Evolutionary conservation across 1,140 invertebrate species (phyloP), one percentile per base, ranked within the genome.

Genomic region (Achroia grisella): DNA sequence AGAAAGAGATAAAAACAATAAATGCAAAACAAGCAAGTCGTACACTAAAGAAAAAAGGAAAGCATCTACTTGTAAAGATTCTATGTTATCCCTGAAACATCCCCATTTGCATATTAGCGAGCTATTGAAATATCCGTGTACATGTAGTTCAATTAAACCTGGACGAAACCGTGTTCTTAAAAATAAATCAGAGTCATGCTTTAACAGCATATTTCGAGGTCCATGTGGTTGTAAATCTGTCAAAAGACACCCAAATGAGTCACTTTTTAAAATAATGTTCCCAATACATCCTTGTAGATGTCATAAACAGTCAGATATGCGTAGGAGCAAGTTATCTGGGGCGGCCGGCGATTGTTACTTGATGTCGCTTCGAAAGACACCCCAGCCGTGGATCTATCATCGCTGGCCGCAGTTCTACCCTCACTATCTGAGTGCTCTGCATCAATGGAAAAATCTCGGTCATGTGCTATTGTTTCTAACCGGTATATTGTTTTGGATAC

Each of bases 341-440:
- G 39, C 48, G 8, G 46, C 49, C 5, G 57, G 56, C 0, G 63
- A 70, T 36, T 71, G 63, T 34, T 71, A 64, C 33, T 43, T 62
- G 5, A 64, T 64, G 58, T 40, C 67, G 1, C 33, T 64, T 17
- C 44, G 51, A 39, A 62, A 44, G 39, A 57, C 53, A 15, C 57
- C 62, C 8, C 57, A 70, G 23, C 10, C 55, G 8, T 61, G 57
- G 49, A 51, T 61, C n/a, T 51, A 63, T 39, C 34, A 61, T 30
- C 57, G 47, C 11, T 70, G 62, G 58, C 66, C 60, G 13, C 29
- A 34, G 23, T 44, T 64, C 17, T 67, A 64, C 45, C 57, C 60
- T 2, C 49, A 57, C 1, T 70, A 59, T 34, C 29, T 59, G 31
- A 42, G 31, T 8, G 28, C 41, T 34, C 52, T 54, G 27, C 29